Conservation (phyloP, 2,113 vertebrate species). For the Amazona guildingii region DNA sequence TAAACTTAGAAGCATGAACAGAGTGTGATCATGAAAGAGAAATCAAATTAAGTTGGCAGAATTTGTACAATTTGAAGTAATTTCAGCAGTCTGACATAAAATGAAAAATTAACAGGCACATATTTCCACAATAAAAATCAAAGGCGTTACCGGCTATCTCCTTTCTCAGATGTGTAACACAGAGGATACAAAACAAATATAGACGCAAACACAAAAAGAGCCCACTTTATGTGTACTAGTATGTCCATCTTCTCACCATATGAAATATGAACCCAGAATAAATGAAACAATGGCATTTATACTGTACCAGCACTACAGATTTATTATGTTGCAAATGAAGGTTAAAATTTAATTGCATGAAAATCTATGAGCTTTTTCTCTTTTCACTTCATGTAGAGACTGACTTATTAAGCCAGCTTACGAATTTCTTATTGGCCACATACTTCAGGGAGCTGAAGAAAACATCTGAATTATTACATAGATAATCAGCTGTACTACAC, state of each 20-base stretch:
- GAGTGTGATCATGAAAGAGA: neutral
- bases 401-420: conserved; percentile 9
- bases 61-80: neutral
- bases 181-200: neutral
- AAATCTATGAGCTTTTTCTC: neutral
- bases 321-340: neutral
- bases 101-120: neutral
- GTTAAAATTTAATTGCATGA: neutral
- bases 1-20: neutral
- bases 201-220: neutral
- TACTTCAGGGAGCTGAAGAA: neutral
- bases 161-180: neutral
- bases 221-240: neutral
- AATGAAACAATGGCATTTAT: neutral
- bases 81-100: neutral
- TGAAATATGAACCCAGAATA: neutral
- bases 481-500: conserved; percentile 21
- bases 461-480: conserved; percentile 41
- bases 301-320: neutral
- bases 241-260: neutral
- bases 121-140: neutral
- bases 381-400: neutral
- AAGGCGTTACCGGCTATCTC: neutral
- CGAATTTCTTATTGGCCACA: conserved; percentile 30
- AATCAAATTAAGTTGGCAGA: neutral